These are phyloP conservation scores for Tenthredo livida DNA, from an alignment of 2,888 invertebrate species.

Conservation along the genomic window DNA sequence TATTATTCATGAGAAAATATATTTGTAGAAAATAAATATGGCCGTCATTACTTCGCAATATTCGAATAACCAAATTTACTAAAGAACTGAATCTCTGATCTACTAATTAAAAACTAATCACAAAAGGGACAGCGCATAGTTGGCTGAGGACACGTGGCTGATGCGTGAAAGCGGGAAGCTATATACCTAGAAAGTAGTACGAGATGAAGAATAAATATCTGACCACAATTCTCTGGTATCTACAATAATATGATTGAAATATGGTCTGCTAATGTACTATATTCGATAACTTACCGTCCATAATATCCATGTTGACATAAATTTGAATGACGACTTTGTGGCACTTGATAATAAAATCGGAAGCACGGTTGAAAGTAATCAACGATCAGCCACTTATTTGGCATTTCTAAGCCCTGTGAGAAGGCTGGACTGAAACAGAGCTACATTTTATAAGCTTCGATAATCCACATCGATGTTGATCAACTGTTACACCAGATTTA, in stretches of 20 bases:
- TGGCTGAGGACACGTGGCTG: neutral
- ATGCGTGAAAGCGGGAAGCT: neutral
- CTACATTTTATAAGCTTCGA: constrained; percentile 18
- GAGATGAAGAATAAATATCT: constrained; percentile 3
- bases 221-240: neutral
- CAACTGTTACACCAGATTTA: constrained; percentile 24
- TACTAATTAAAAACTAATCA: neutral
- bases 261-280: neutral
- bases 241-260: neutral
- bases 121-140: neutral
- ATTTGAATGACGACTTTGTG: neutral
- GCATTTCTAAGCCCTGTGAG: constrained; percentile 33
- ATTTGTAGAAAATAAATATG: neutral
- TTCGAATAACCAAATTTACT: neutral
- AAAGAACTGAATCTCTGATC: neutral
- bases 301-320: constrained; percentile 65
- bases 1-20: neutral
- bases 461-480: neutral
- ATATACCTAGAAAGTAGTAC: neutral
- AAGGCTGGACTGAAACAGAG: constrained; percentile 10
- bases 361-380: constrained; percentile 56
- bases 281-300: constrained; percentile 64
- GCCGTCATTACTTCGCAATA: neutral
- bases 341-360: constrained; percentile 31
- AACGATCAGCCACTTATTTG: constrained; percentile 41